Evolutionary conservation across 2,797 vertebrate genomes (phyloP), one percentile per base, ranked within the genome.

Genomic region (Alectoris magna): DNA sequence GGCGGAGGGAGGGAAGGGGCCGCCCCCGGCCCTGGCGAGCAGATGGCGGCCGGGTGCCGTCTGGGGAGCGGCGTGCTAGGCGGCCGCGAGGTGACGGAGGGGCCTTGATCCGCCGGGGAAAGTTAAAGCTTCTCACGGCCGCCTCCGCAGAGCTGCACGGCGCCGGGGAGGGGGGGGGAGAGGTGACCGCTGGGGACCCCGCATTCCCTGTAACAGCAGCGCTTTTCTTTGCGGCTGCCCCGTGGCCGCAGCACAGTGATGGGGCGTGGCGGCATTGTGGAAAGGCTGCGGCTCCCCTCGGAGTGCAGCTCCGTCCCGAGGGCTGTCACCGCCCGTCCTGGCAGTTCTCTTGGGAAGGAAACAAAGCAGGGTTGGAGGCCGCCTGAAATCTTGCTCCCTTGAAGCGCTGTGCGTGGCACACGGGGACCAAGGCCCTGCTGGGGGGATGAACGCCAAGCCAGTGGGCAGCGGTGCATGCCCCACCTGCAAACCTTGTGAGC

Each of bases 181-280:
- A 3, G 21, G 11, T 6, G 75, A 6, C 14, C 19, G 63, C 14
- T 5, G 75, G 23, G 36, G 16, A 46, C 23, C 18, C 11, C 24
- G 31, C 2, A 3, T 23, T 43, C 34, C 49, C 11, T 6, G 31
- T 4, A 26, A 24, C 26, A 31, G 60, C 44, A 11, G 34, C 27
- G 18, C 26, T 26, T 17, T 48, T 19, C 46, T 8, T 39, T 19
- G 31, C 4, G 17, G 29, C 22, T 19, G 23, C 41, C 1, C 13
- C 2, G 2, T 31, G 46, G 5, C 4, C 11, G 1, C 2, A 10
- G 29, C 22, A 1, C 29, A 6, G 3, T 3, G 5, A 5, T 0
- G 49, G 21, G 38, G 9, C 39, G 5, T 1, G 48, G 55, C 22
- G 13, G 58, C 58, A 6, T 29, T 4, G 5, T 2, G 34, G 24